Base-by-base conservation (phyloP, 1,140 invertebrate species). In the Caerostris extrusa region DNA sequence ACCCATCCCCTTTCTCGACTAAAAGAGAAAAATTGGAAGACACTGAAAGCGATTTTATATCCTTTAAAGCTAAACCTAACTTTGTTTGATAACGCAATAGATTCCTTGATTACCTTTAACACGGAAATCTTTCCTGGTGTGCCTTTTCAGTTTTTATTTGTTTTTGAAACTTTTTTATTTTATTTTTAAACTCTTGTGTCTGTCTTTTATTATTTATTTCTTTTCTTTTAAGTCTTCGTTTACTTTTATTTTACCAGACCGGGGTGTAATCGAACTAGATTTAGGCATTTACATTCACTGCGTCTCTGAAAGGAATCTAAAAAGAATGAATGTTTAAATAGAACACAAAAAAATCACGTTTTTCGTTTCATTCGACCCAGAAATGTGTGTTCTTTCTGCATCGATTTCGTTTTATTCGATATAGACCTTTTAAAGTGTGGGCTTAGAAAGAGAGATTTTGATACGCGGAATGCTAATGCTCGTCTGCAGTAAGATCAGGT, bases 71-170 rank as follows among this genome's bases (percentile, higher is more conserved):
- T 88, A 88, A 88, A 60, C 86, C 86, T 88, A 88, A 88, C 86
- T 88, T 57, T 88, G 86, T 88, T 88, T 88, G 86, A 88, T 88
- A 88, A 88, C 86, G 86, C 86, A 61, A 88, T 88, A 88, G 86
- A 88, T 88, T 88, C 58, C 86, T 88, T 88, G 86, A 88, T 88
- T 88, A 88, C 86, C 61, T 88, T 88, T 64, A 88, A 88, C 86
- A 88, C 58, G 86, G 58, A 34, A 34, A 88, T 88, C 86, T 88
- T 88, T 86, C 57, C 57, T 86, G 14, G 7, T 86, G n/a, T 58
- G 17, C 17, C 58, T 64, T 88, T 64, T 53, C 19, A 88, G 58
- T 88, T 88, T 64, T 57, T 88, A 53, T 64, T 88, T 88, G 12
- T 5, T 60, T 88, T 88, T 64, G 56, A 19, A 7, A 7, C 56